A percentile compares a stretch with the other conserved stretches of the same genome.
Evolutionary conservation across 2,888 invertebrate species (phyloP).

Genomic region (Myathropa florea): DNA sequence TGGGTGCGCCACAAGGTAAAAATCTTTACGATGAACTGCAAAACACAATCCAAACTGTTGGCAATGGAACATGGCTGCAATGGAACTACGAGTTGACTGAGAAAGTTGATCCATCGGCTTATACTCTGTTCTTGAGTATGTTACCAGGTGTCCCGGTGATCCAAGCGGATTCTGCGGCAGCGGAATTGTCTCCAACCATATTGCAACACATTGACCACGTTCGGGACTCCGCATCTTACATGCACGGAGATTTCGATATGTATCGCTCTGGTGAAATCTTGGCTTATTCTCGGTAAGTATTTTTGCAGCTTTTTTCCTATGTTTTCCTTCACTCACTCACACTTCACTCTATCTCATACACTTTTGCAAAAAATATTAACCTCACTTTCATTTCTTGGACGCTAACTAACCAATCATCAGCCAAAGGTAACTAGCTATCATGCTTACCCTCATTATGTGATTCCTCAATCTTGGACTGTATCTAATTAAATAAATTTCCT

Average conservation of each 20-base stretch:
- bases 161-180: slow-evolving; percentile 76
- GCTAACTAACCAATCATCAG: slow-evolving; percentile 67
- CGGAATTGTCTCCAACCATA: slow-evolving; percentile 71
- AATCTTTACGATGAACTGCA: slow-evolving; percentile 74
- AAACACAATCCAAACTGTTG: slow-evolving; percentile 73
- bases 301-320: slow-evolving; percentile 1
- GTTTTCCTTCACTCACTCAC: not conserved
- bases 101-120: slow-evolving; percentile 77
- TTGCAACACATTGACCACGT: slow-evolving; percentile 78
- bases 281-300: slow-evolving; percentile 86
- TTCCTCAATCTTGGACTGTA: not conserved
- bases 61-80: slow-evolving; percentile 77
- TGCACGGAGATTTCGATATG: slow-evolving; percentile 83
- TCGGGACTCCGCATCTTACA: slow-evolving; percentile 83
- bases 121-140: slow-evolving; percentile 87
- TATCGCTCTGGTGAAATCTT: slow-evolving; percentile 82
- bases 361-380: slow-evolving; percentile 25
- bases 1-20: slow-evolving; percentile 74
- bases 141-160: slow-evolving; percentile 89
- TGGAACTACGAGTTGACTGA: slow-evolving; percentile 77
- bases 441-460: slow-evolving; percentile 21
- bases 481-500: not conserved
- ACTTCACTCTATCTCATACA: not conserved
- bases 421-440: slow-evolving; percentile 73
- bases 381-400: slow-evolving; percentile 43